These are phyloP conservation scores for Nothura maculosa DNA, from an alignment of 2,797 vertebrate species.

Conservation along the genomic window DNA sequence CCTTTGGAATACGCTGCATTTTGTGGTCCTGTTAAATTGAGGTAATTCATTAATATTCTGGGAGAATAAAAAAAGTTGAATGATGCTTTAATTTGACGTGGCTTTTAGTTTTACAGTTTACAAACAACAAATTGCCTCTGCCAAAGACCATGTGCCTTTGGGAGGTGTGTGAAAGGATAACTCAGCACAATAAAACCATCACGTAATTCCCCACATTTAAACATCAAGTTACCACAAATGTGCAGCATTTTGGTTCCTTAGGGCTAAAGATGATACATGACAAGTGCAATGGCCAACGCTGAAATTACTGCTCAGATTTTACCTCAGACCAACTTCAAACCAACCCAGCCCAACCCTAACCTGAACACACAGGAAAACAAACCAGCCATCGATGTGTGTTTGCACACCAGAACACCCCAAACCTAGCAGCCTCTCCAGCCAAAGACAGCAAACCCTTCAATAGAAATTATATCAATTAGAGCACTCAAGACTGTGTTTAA, in stretches of 20 bases:
- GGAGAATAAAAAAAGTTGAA: neutral
- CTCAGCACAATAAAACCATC: neutral
- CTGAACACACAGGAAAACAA: neutral
- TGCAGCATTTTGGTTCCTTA: neutral
- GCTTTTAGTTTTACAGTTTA: neutral
- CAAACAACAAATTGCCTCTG: neutral
- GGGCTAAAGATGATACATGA: neutral
- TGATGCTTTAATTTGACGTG: neutral
- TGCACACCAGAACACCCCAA: neutral
- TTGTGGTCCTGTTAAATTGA: constrained; percentile 85
- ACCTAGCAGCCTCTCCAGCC: neutral
- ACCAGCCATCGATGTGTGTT: neutral
- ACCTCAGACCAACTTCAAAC: neutral
- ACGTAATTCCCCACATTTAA: neutral
- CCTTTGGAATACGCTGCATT: constrained; percentile 89
- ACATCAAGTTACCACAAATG: accelerated
- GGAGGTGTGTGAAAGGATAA: neutral
- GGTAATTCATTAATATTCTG: neutral
- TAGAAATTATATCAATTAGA: neutral
- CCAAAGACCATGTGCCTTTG: neutral
- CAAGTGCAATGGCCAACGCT: neutral
- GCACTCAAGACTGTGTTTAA: neutral
- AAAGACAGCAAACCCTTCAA: neutral
- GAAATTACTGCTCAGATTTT: neutral
- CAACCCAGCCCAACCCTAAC: neutral